Conservation (phyloP, 1,140 invertebrate species). For the Acyrthosiphon pisum region DNA sequence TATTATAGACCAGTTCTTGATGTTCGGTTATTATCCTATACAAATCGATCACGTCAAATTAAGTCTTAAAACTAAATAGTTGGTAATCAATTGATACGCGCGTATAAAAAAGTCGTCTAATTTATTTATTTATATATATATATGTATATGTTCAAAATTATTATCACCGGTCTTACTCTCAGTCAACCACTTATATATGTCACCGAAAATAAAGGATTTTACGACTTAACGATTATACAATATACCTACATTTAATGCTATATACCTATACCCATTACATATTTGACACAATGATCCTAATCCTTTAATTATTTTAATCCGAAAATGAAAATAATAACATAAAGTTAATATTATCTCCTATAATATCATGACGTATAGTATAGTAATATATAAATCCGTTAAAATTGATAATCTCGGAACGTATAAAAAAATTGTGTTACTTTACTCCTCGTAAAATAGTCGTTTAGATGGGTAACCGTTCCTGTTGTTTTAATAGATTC, state of each 20-base stretch:
- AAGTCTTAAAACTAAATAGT: background rate
- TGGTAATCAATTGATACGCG: background rate
- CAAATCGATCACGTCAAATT: background rate
- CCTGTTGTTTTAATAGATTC: background rate
- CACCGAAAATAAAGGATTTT: background rate
- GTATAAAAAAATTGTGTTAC: no score
- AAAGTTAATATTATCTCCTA: background rate
- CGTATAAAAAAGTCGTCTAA: background rate
- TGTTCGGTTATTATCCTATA: background rate
- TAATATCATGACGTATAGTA: background rate
- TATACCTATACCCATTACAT: background rate
- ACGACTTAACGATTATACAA: background rate
- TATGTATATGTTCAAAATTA: background rate
- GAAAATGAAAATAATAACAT: background rate
- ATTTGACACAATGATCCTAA: background rate
- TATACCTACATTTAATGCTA: background rate
- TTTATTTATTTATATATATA: background rate
- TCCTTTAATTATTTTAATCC: constrained; percentile 2
- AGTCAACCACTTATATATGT: background rate
- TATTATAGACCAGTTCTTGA: no score
- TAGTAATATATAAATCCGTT: background rate
- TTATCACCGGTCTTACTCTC: background rate
- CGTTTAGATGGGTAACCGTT: background rate
- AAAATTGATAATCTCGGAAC: background rate
- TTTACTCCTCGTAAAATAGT: background rate